Conservation (phyloP, 2,888 invertebrate genomes). For the Lydus trimaculatus region DNA sequence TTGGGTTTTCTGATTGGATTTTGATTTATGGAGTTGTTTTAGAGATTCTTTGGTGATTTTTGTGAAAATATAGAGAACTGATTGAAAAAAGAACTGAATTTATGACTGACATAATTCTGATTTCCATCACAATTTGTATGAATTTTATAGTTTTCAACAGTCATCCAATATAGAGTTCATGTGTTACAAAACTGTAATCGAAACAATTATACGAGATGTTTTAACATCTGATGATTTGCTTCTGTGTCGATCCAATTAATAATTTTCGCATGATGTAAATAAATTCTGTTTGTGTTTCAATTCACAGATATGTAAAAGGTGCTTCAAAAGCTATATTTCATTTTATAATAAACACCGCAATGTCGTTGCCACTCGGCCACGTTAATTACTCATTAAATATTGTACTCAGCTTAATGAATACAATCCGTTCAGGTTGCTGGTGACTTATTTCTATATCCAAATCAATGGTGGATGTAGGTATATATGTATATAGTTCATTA, state of each 20-base stretch:
- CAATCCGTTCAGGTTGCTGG: background rate
- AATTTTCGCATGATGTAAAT: too few relatives aligned
- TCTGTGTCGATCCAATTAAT: background rate
- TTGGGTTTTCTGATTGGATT: constrained; percentile 42
- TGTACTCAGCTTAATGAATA: constrained; percentile 12
- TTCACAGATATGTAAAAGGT: constrained; percentile 17
- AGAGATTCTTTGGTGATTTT: constrained; percentile 25
- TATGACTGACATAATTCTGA: background rate
- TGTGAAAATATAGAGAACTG: constrained; percentile 26
- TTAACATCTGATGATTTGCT: too few relatives aligned
- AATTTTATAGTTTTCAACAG: background rate
- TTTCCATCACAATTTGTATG: background rate
- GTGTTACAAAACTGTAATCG: too few relatives aligned
- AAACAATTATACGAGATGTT: too few relatives aligned
- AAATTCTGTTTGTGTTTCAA: background rate
- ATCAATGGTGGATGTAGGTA: background rate
- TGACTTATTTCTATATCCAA: constrained; percentile 1
- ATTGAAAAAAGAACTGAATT: constrained; percentile 11
- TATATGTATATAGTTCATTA: background rate
- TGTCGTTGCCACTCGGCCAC: constrained; percentile 14
- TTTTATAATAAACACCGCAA: constrained; percentile 10
- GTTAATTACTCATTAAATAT: constrained; percentile 17
- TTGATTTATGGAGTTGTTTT: constrained; percentile 41
- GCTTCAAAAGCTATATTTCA: constrained; percentile 5
- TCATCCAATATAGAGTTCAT: too few relatives aligned